These are phyloP conservation scores for Naso thynnoides DNA, from an alignment of 2,797 vertebrate species.

Conservation along the genomic window DNA sequence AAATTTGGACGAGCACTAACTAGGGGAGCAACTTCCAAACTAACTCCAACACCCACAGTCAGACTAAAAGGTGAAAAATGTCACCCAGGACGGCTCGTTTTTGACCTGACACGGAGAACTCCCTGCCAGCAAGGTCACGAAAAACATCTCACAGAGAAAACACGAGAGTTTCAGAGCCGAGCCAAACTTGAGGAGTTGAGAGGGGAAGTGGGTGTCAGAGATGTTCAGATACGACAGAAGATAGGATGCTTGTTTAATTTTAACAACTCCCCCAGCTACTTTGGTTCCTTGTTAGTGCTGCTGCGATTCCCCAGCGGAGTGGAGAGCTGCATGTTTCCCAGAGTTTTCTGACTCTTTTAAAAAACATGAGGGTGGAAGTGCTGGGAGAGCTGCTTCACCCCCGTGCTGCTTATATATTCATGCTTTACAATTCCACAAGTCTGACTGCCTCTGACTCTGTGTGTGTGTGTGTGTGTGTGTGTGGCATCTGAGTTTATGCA, in stretches of 20 bases:
- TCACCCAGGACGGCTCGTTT: constrained; percentile 7
- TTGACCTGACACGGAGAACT: neutral
- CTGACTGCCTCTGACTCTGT: constrained; percentile 21
- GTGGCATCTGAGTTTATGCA: constrained; percentile 12
- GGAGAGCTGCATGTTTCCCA: constrained; percentile 53
- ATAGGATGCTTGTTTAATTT: constrained; percentile 22
- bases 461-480: constrained; percentile 27
- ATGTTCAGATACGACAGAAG: constrained; percentile 3
- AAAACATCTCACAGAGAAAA: neutral
- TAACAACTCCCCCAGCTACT: constrained; percentile 39
- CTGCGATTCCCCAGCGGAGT: constrained; percentile 36
- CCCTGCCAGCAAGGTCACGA: neutral
- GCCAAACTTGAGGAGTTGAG: neutral
- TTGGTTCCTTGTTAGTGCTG: constrained; percentile 61
- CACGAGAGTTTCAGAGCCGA: neutral
- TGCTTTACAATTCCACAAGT: constrained; percentile 49
- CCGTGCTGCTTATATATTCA: constrained; percentile 54
- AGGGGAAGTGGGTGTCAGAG: neutral
- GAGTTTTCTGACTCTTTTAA: constrained; percentile 67
- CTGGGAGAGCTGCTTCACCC: constrained; percentile 50
- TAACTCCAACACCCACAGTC: constrained; percentile 30
- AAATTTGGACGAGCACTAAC: constrained; percentile 19
- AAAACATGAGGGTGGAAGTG: constrained; percentile 70
- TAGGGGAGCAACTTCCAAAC: constrained; percentile 24
- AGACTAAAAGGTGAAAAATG: constrained; percentile 3